A percentile compares a stretch with the other conserved stretches of the same genome.
phyloP scores from a whole-genome alignment of 2,797 vertebrate genomes.

The Cygnus olor region DNA sequence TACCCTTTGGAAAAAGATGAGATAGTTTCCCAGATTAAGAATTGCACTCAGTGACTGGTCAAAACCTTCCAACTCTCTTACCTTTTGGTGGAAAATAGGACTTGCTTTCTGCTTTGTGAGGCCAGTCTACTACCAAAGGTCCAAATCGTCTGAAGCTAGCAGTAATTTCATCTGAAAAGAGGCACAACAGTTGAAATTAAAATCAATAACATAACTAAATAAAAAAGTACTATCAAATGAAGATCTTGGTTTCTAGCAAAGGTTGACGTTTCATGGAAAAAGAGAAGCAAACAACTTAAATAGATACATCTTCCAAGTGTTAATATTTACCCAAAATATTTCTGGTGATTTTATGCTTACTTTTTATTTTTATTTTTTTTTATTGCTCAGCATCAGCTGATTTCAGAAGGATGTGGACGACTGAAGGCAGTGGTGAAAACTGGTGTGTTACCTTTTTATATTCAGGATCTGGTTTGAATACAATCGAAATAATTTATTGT shows the following conservation, averaged over 20 bases:
- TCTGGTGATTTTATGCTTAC: neutral
- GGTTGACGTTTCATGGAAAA: neutral
- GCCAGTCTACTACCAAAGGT: slow-evolving; percentile 98
- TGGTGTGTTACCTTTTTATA: neutral
- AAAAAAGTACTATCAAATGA: neutral
- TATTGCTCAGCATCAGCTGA: neutral
- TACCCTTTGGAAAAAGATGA: neutral
- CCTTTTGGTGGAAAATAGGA: slow-evolving; percentile 99
- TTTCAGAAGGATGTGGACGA: neutral
- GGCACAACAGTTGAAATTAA: slow-evolving; percentile 23
- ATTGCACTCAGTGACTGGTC: neutral
- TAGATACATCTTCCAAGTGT: neutral
- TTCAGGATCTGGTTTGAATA: neutral
- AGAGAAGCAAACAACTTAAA: neutral
- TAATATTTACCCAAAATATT: neutral
- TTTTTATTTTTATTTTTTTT: neutral
- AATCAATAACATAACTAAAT: neutral
- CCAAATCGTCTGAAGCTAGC: slow-evolving; percentile 97
- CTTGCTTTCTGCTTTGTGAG: slow-evolving; percentile 99
- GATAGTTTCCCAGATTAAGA: neutral
- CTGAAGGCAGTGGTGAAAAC: neutral
- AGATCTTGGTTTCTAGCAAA: neutral
- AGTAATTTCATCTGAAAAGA: slow-evolving; percentile 93
- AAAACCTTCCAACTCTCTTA: slow-evolving; percentile 67
- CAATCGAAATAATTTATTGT: neutral